A percentile compares a stretch with the other conserved stretches of the same genome.
Evolutionary conservation across 2,113 vertebrate genomes (phyloP).

Genomic region (Irena cyanogastra): DNA sequence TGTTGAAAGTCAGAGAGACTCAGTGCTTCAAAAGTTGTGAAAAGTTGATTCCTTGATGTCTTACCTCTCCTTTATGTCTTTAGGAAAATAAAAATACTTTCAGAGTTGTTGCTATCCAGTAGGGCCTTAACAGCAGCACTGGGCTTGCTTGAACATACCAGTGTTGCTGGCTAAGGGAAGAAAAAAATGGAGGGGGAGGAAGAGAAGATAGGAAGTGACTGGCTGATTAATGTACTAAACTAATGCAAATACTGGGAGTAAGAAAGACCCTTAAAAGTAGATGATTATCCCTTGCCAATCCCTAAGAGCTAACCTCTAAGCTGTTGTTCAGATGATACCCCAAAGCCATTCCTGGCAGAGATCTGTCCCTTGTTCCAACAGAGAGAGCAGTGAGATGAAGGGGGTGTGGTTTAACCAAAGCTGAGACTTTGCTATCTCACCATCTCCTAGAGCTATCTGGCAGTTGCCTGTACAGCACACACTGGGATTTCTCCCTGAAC

Average conservation of each 20-base stretch:
- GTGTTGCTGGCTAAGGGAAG: not conserved
- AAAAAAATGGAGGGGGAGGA: not conserved
- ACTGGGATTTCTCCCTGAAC: not conserved
- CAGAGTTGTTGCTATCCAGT: not conserved
- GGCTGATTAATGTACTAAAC: not conserved
- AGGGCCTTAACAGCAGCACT: not conserved
- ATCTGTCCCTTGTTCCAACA: not conserved
- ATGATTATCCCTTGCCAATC: not conserved
- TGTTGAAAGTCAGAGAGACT: not conserved
- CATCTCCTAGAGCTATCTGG: not conserved
- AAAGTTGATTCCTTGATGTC: not conserved
- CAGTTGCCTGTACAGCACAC: not conserved
- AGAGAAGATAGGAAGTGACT: not conserved
- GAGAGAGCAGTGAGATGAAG: not conserved
- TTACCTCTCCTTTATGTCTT: not conserved
- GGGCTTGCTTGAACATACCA: not conserved
- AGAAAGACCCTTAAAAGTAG: conserved; percentile 20
- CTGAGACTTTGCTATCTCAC: not conserved
- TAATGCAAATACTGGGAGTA: not conserved
- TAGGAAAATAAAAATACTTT: not conserved
- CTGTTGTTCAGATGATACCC: not conserved
- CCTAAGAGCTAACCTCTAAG: not conserved
- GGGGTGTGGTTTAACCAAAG: not conserved
- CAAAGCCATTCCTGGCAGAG: not conserved
- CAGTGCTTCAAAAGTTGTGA: not conserved